Evolutionary conservation across 2,113 vertebrate species (phyloP), one percentile per base, ranked within the genome.

Genomic region (Sinocyclocheilus anshuiensis): DNA sequence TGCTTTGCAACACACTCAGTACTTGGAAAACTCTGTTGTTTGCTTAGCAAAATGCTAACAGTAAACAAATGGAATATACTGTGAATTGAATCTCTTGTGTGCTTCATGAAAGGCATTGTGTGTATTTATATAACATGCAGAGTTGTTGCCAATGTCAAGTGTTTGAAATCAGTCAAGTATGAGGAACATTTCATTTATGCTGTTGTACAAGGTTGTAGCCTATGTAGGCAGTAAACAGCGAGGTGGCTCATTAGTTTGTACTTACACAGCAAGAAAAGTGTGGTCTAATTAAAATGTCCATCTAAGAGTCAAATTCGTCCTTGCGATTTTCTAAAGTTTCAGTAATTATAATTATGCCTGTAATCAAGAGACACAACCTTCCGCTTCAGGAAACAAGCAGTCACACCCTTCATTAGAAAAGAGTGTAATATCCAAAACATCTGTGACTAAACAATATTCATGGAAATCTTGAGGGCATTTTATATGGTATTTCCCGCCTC

Each of bases 221-320:
- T 61, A 36, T 79, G 77, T n/a, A 59, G 20, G 75, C 24, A 77
- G 75, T 77, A 26, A 48, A 77, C 48, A 77, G 50, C 1, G 4
- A 20, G 26, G 75, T 53, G 48, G 75, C 75, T 77, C 75, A 55
- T 61, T 80, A 39, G 77, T 42, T 80, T 63, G 33, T 39, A 63
- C 78, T 42, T 63, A 2, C n/a, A n/a, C 13, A 45, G 36, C 57
- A 61, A 45, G 39, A 45, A 67, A 29, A 81, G 42, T 67, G 13
- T 63, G 13, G 33, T 81, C 15, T 67, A 81, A 81, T 81, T 48
- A 65, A 81, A 81, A 65, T 42, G 78, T 81, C 24, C 15, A 78
- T 24, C 42, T 50, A 13, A 50, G 13, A 78, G 48, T 55, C 36
- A 81, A 48, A 48, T 42, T 26, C 8, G 12, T 42, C 61, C 57